Evolutionary conservation across 1,140 invertebrate genomes (phyloP).

Genomic region (Drosophila carrolli): DNA sequence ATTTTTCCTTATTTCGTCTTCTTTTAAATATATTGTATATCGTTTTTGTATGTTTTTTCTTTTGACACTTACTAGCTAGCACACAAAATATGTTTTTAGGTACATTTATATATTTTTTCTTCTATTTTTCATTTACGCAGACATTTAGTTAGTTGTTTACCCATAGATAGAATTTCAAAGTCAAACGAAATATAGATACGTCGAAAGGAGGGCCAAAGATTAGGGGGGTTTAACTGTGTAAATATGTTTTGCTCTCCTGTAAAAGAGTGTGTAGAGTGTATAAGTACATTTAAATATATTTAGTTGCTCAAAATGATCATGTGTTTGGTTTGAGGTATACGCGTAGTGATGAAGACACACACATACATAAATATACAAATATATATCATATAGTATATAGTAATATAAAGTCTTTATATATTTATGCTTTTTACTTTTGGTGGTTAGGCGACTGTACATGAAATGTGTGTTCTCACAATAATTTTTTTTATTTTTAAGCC

Average conservation of each 20-base stretch:
- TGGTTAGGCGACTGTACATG: constrained; percentile 48
- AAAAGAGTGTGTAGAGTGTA: constrained; percentile 75
- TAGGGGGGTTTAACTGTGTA: constrained; percentile 51
- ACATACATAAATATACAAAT: constrained; percentile 80
- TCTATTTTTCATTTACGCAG: constrained; percentile 71
- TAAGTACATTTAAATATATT: constrained; percentile 80
- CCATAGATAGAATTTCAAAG: constrained; percentile 61
- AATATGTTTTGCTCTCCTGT: constrained; percentile 57
- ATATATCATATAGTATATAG: constrained; percentile 54
- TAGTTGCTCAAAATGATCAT: constrained; percentile 80
- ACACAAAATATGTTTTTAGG: constrained; percentile 82
- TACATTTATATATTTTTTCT: constrained; percentile 74
- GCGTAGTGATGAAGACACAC: constrained; percentile 84
- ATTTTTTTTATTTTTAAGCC: constrained; percentile 29
- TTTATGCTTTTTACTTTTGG: constrained; percentile 23
- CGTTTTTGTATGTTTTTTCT: constrained; percentile 53
- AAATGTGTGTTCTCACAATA: constrained; percentile 48
- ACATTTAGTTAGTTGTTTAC: constrained; percentile 63
- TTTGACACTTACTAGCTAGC: constrained; percentile 82
- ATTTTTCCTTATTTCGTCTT: constrained; percentile 55
- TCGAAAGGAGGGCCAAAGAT: constrained; percentile 48
- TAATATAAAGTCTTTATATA: constrained; percentile 55
- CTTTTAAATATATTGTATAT: constrained; percentile 54
- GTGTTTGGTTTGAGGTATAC: constrained; percentile 84
- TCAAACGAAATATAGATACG: constrained; percentile 53